Evolutionary conservation across 2,797 vertebrate species (phyloP), one percentile per base, ranked within the genome.

Genomic region (Sebastes ruberrimus): DNA sequence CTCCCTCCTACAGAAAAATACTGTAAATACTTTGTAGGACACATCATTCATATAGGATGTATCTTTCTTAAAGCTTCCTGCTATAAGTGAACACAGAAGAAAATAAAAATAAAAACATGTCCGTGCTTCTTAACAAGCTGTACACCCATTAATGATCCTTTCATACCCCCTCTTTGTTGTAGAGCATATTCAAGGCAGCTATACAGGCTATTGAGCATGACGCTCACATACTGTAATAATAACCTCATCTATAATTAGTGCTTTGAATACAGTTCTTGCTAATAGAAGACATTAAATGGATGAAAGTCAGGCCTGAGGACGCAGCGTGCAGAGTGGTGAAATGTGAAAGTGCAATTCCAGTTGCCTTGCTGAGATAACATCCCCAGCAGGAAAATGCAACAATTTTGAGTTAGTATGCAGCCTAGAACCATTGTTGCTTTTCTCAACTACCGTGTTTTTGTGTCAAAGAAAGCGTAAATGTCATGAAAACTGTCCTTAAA

Each of bases 271-370:
- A 9, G 8, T 52, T 52, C 20, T 52, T 52, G 49, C 18, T 52
- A 52, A 52, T 52, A 10, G 49, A 52, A 9, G 49, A 52, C 20
- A 52, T 52, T 52, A 52, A 52, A 20, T 52, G 20, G 49, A 52
- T 52, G 4, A 52, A 52, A 52, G 20, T n/a, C 20, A 0, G 49
- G 49, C 20, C 49, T 52, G 66, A 57, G 71, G 68, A 69, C 5
- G 55, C 70, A 52, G 23, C 16, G 1, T 33, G 23, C 27, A 35
- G 27, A 56, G 28, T 7, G 27, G 33, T 70, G 9, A 56, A 81
- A 74, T 38, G 32, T 49, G 38, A 76, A 83, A 73, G 69, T 22
- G 55, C 42, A 64, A 75, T 86, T 86, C 77, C 42, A 61, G 0
- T 52, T 38, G 55, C 42, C 66, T 65, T 16, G 3, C 20, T 8